phyloP scores from a whole-genome alignment of 1,140 invertebrate genomes.

The Brachionus plicatilis region DNA sequence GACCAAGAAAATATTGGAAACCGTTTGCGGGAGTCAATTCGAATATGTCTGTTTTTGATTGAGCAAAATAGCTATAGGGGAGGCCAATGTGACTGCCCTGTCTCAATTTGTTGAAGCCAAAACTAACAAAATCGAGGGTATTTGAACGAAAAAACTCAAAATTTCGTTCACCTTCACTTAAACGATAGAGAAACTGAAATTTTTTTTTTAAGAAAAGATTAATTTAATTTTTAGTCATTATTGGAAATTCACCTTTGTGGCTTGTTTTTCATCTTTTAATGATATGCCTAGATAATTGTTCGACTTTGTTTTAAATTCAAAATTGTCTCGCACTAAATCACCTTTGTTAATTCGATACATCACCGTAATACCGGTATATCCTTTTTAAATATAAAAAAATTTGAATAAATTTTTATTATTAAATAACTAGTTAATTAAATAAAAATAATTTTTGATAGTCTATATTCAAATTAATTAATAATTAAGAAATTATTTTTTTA shows the following conservation, averaged over 20 bases:
- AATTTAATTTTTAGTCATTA: not conserved
- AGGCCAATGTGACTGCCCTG: slow-evolving; percentile 13
- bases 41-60: not conserved
- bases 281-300: not conserved
- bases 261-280: not conserved
- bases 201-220: no score
- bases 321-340: not conserved
- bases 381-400: not conserved
- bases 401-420: no score
- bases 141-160: slow-evolving; percentile 21
- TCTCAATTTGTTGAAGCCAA: slow-evolving; percentile 13
- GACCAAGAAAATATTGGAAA: not conserved
- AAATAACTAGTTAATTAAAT: no score
- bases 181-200: not conserved
- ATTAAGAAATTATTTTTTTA: no score
- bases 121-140: slow-evolving; percentile 26
- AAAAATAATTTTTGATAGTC: no score
- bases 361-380: not conserved
- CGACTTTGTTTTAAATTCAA: not conserved
- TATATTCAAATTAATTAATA: no score
- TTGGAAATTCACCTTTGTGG: not conserved
- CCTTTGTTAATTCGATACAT: slow-evolving; percentile 3
- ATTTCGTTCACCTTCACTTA: not conserved
- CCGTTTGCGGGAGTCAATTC: not conserved
- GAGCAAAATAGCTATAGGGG: slow-evolving; percentile 16